Base-by-base conservation (phyloP, 2,113 vertebrate genomes). In the Toxostoma redivivum region DNA sequence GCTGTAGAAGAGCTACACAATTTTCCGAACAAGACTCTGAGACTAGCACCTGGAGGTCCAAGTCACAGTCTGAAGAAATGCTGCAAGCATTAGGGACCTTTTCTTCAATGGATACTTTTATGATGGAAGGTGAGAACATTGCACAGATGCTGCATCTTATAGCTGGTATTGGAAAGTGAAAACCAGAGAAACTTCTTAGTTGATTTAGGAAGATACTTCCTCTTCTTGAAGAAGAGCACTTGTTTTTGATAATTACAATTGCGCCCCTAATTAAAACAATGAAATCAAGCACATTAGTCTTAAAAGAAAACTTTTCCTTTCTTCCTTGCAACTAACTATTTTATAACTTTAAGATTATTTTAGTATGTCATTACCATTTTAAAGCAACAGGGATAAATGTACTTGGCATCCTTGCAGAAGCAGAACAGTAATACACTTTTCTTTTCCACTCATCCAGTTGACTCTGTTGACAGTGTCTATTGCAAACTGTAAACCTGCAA, bases 1-100 rank as follows among this genome's bases (percentile, higher is more conserved):
- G 65, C 74, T 94, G 12, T 88, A 98, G 97, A 88, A 98, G 92
- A 92, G 66, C 76, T 40, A 74, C 37, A 12, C 70, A 83, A 5
- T 95, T 98, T 77, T 96, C 98, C 96, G 99, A 99, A 66, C 96
- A 97, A 12, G 98, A 99, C 87, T 91, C 86, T 35, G 98, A 99
- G 20, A 65, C 54, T 47, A 87, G 44, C 71, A 56, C 38, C 48
- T 98, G 96, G 97, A 98, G 94, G 88, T 96, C 72, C 58, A 97
- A 96, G 64, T 98, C 98, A 76, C 98, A 97, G 25, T 98, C 99
- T 14, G 99, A 99, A 51, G 99, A 99, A 56, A 93, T 98, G 65
- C 92, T 98, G 37, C 98, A 98, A 72, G 98, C 97, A 7, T 91
- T 98, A 51, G 97, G 98, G 42, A 98, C 98, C 12, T 98, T 98